Percentiles rank a stretch among this genome's conserved stretches.
Evolutionary conservation across 2,113 vertebrate species (phyloP).

Genomic region (Miniopterus natalensis): DNA sequence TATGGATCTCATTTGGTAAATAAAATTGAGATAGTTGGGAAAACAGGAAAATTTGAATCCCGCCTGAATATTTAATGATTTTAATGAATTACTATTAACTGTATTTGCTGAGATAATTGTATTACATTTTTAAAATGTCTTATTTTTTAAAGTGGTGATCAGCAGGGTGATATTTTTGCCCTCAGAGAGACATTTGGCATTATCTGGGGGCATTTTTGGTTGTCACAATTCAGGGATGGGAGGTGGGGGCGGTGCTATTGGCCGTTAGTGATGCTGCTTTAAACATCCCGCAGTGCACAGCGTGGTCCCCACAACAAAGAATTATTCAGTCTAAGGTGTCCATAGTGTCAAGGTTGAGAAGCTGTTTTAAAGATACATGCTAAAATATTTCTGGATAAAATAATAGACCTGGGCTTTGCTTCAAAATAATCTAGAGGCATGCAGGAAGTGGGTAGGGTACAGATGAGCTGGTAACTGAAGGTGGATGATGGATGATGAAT

Average conservation of each 20-base stretch:
- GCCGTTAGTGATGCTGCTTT: not conserved
- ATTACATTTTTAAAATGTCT: not conserved
- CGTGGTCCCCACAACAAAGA: not conserved
- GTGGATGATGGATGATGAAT: not conserved
- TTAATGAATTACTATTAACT: conserved; percentile 39
- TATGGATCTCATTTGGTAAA: not conserved
- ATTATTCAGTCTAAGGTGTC: not conserved
- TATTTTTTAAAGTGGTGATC: not conserved
- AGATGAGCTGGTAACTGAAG: conserved; percentile 44
- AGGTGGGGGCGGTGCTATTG: not conserved
- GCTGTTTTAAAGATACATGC: not conserved
- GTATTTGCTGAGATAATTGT: not conserved
- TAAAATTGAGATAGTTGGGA: conserved; percentile 38
- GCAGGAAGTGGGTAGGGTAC: not conserved
- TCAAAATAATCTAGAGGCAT: conserved; percentile 3
- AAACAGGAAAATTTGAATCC: conserved; percentile 8
- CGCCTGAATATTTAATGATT: conserved; percentile 8
- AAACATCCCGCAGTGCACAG: not conserved
- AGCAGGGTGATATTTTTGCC: not conserved
- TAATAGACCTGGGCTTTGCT: conserved; percentile 34
- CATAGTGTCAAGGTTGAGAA: not conserved
- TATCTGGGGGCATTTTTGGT: not conserved
- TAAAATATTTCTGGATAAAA: conserved; percentile 51
- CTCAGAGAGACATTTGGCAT: not conserved
- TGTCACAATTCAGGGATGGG: not conserved